Base-by-base conservation (phyloP, 1,140 invertebrate genomes). In the Platyscapa corneri region DNA sequence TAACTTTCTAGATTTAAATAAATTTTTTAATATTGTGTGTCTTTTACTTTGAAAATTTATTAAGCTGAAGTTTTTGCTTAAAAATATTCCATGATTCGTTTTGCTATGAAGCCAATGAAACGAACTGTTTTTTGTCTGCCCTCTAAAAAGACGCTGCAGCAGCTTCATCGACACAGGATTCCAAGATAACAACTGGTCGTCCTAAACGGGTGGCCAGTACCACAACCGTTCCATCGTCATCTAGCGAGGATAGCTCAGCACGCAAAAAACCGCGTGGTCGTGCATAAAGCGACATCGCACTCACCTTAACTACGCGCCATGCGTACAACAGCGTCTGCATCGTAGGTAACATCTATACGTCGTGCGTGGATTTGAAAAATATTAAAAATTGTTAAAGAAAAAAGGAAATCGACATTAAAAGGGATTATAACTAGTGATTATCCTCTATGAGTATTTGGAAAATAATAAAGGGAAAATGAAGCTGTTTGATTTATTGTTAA, bases 231-330 rank as follows among this genome's bases (percentile, higher is more conserved):
- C 82, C 86, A 56, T 70, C 88, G 64, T 42, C 83, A 34, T 84
- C 89, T 76, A 89, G 85, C 37, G 89, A 90, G 27, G 91, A 91
- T 84, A 84, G 89, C 72, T 65, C 89, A 60, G 87, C 91, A 49
- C 90, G 91, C 76, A 92, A 92, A 88, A 92, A 92, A 78, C 89
- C 91, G 80, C 91, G 91, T 81, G 89, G 90, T 77, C 88, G 91
- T 89, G 89, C 90, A 89, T 92, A 92, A 92, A 83, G 75, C 84
- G 86, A 86, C 34, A 85, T 82, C 16, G 34, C 80, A 64, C 83
- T 80, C 78, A 84, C 64, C 85, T 86, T 89, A 70, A 74, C 67
- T 87, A 88, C 89, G 85, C 81, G 85, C 46, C 83, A 89, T 87
- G 87, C 83, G 81, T 90, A 89, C 87, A 88, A 89, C 86, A 86